These are phyloP conservation scores for Cotesia glomerata DNA, from an alignment of 1,140 invertebrate genomes.

Conservation along the genomic window DNA sequence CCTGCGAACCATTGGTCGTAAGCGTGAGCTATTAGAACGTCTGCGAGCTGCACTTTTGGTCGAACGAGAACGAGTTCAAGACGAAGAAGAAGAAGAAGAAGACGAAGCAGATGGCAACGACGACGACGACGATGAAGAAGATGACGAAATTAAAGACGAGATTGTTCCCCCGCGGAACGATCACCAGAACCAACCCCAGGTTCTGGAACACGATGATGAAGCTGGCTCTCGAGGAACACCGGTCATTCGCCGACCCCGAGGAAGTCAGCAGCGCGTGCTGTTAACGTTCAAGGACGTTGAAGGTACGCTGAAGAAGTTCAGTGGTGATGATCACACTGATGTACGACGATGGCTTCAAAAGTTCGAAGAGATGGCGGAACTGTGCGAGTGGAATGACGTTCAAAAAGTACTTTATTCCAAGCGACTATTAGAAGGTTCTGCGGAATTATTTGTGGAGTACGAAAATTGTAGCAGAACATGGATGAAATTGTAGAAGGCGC, in stretches of 20 bases:
- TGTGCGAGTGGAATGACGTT: conserved; percentile 35
- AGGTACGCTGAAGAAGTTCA: conserved; percentile 33
- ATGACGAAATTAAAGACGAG: no score
- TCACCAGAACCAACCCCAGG: background rate
- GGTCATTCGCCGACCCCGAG: background rate
- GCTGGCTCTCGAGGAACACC: background rate
- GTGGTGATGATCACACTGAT: conserved; percentile 31
- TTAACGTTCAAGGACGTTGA: conserved; percentile 35
- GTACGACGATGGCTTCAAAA: conserved; percentile 33
- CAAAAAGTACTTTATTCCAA: conserved; percentile 40
- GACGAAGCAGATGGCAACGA: background rate
- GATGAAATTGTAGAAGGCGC: background rate
- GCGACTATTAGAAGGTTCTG: conserved; percentile 36
- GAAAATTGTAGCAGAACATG: conserved; percentile 33
- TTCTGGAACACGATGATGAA: background rate
- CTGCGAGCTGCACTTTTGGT: background rate
- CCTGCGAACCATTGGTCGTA: conserved; percentile 5
- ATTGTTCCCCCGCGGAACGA: no score
- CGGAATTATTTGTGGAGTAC: conserved; percentile 36
- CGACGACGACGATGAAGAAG: background rate
- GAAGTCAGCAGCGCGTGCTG: background rate
- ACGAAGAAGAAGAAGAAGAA: background rate
- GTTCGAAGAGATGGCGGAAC: conserved; percentile 38
- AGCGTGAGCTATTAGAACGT: background rate
- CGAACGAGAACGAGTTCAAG: background rate